These are phyloP conservation scores for Junonia oenone DNA, from an alignment of 2,888 invertebrate genomes.

Conservation along the genomic window DNA sequence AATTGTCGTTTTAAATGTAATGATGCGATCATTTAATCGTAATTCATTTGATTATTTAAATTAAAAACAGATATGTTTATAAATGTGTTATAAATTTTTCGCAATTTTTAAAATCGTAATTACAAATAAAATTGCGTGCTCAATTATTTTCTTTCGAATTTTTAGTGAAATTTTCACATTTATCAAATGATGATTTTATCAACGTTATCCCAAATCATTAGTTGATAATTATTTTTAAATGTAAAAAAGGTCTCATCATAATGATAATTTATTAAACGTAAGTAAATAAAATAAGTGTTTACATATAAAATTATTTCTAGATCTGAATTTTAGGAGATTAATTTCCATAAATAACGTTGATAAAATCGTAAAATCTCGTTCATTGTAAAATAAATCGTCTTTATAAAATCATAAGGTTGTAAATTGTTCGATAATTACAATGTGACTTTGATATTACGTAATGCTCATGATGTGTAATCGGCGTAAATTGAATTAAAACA, in stretches of 20 bases:
- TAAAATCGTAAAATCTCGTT: constrained; percentile 33
- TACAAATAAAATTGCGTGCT: neutral
- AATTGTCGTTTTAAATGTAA: constrained; percentile 32
- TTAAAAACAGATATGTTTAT: neutral
- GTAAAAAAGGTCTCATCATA: neutral
- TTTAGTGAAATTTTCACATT: neutral
- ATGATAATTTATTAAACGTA: neutral
- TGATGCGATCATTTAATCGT: neutral
- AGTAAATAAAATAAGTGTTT: neutral
- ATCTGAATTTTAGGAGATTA: neutral
- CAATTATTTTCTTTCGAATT: neutral
- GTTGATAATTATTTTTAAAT: neutral
- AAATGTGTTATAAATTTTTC: neutral
- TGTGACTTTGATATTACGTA: constrained; percentile 72
- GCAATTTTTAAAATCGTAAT: neutral
- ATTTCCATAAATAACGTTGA: constrained; percentile 19
- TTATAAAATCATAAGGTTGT: constrained; percentile 64
- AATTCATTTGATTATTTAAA: neutral
- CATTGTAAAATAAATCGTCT: constrained; percentile 65
- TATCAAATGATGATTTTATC: neutral
- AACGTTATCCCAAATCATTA: neutral
- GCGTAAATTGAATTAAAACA: constrained; percentile 69
- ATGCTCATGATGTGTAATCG: constrained; percentile 72
- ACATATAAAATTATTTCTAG: neutral
- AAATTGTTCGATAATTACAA: constrained; percentile 68